Evolutionary conservation across 2,113 vertebrate genomes (phyloP).

Genomic region (Mustelus asterias): DNA sequence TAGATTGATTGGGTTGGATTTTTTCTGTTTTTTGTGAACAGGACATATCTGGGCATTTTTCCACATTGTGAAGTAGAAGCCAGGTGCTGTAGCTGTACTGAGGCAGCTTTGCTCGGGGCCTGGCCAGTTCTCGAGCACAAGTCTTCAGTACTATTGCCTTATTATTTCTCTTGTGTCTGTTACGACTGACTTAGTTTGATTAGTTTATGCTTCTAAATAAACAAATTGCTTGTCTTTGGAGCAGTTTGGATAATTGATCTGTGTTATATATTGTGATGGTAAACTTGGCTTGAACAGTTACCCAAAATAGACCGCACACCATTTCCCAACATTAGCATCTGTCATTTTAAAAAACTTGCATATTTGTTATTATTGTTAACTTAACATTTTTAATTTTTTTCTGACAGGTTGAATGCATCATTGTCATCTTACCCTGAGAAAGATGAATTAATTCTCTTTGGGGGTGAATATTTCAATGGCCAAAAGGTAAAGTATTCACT

Average conservation of each 20-base stretch:
- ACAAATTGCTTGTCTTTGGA: not conserved
- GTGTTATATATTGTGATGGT: not conserved
- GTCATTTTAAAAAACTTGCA: not conserved
- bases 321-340: not conserved
- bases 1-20: no score
- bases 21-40: no score
- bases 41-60: no score
- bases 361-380: not conserved
- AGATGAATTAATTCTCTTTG: constrained; percentile 91
- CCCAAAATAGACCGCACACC: not conserved
- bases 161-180: not conserved
- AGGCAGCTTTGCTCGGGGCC: no score
- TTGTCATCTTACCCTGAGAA: constrained; percentile 82
- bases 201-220: not conserved
- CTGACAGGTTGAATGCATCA: constrained; percentile 74
- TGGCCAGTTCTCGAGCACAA: no score
- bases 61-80: no score
- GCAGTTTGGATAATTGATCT: not conserved
- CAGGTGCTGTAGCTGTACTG: no score
- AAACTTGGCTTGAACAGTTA: not conserved
- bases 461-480: constrained; percentile 97
- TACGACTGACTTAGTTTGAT: not conserved
- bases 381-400: not conserved
- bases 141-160: no score
- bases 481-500: constrained; percentile 78